Percentiles rank a stretch among this genome's conserved stretches.
phyloP scores from a whole-genome alignment of 2,888 invertebrate genomes.

The Vandiemenella viatica region DNA sequence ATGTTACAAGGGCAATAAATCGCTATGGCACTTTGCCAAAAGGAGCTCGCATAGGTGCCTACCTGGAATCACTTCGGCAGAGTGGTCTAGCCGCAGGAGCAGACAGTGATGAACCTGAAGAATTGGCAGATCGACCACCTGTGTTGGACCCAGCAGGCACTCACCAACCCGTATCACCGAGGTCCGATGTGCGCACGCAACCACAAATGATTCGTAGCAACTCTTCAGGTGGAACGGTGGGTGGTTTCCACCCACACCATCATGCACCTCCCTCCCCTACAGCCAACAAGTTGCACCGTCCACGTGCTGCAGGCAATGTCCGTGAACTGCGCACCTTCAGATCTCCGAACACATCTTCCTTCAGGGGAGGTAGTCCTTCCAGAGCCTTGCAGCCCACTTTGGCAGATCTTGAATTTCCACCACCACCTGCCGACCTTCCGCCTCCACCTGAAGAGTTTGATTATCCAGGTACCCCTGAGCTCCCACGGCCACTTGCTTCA shows the following conservation, averaged over 20 bases:
- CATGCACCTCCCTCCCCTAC: conserved; percentile 24
- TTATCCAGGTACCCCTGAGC: conserved; percentile 22
- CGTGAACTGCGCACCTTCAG: conserved; percentile 19
- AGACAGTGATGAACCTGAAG: conserved; percentile 4
- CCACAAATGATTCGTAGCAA: conserved; percentile 78
- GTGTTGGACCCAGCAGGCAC: conserved; percentile 23
- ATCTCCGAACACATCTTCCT: conserved; percentile 4
- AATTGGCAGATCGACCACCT: conserved; percentile 27
- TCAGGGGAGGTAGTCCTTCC: conserved; percentile 42
- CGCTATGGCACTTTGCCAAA: conserved; percentile 94
- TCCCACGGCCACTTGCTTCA: conserved; percentile 20
- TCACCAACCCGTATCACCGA: conserved; percentile 45
- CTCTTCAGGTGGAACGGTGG: conserved; percentile 54
- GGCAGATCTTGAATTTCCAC: conserved; percentile 76
- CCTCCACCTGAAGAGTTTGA: conserved; percentile 57
- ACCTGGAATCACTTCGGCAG: conserved; percentile 81
- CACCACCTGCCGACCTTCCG: conserved; percentile 65
- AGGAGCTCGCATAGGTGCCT: conserved; percentile 90
- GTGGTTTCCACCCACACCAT: conserved; percentile 17
- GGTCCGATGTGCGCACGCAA: conserved; percentile 46
- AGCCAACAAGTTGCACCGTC: conserved; percentile 40
- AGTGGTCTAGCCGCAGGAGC: conserved; percentile 40
- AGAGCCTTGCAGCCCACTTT: conserved; percentile 54
- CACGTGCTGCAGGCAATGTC: conserved; percentile 29
- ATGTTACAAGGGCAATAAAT: conserved; percentile 86